phyloP scores from a whole-genome alignment of 1,140 invertebrate genomes.

The Orchestia grillus region DNA sequence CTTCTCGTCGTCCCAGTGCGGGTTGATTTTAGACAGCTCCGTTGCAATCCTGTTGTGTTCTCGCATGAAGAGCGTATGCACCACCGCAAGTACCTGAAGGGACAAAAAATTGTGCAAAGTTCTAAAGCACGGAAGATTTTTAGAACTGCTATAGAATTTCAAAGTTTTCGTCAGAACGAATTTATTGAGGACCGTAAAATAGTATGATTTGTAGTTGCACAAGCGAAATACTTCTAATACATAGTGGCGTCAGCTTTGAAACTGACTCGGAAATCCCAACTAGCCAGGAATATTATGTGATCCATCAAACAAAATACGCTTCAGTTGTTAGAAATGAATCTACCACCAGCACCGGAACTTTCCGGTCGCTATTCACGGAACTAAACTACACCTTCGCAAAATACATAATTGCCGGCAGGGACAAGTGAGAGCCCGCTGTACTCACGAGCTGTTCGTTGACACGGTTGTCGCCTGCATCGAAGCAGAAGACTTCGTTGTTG shows the following conservation, averaged over 20 bases:
- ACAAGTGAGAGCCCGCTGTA: neutral
- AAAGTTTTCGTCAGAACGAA: neutral
- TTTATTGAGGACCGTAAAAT: neutral
- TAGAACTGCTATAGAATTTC: neutral
- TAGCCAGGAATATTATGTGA: no score
- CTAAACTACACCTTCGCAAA: neutral
- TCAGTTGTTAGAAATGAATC: neutral
- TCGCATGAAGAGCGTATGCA: slow-evolving; percentile 88
- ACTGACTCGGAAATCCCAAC: no score
- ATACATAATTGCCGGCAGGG: neutral
- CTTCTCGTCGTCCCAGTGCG: slow-evolving; percentile 95
- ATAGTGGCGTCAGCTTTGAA: no score
- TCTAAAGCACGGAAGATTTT: neutral
- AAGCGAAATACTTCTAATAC: no score
- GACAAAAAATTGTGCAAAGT: neutral
- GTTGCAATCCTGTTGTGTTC: slow-evolving; percentile 85
- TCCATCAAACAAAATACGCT: no score
- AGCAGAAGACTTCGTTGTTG: slow-evolving; percentile 86
- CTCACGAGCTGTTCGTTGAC: slow-evolving; percentile 88
- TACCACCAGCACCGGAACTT: neutral
- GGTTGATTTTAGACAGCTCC: slow-evolving; percentile 83
- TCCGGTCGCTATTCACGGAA: neutral
- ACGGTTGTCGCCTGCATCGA: slow-evolving; percentile 90
- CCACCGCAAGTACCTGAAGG: slow-evolving; percentile 82
- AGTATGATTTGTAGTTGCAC: neutral